These are phyloP conservation scores for Diaphora mendica DNA, from an alignment of 2,888 invertebrate genomes.

Conservation along the genomic window DNA sequence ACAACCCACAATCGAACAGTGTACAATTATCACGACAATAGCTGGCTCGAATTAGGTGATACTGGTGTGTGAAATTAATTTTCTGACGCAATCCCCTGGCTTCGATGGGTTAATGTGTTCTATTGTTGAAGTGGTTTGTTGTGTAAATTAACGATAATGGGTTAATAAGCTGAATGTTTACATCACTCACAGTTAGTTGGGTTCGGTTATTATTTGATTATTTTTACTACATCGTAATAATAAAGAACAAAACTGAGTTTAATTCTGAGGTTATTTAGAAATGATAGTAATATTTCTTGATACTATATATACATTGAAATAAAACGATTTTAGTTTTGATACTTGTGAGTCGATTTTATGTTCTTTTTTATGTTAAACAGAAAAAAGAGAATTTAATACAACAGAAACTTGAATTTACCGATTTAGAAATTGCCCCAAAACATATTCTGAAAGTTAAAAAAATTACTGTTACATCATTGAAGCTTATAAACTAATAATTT, in stretches of 20 bases:
- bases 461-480: background rate
- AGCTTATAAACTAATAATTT: background rate
- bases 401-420: background rate
- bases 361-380: too few relatives aligned
- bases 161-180: slow-evolving; percentile 12
- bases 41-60: slow-evolving; percentile 16
- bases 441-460: too few relatives aligned
- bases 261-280: background rate
- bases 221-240: background rate
- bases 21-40: slow-evolving; percentile 16
- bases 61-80: slow-evolving; percentile 23
- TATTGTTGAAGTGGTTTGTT: slow-evolving; percentile 7
- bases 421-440: too few relatives aligned
- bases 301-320: too few relatives aligned
- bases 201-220: background rate
- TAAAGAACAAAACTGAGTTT: background rate
- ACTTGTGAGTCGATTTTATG: too few relatives aligned
- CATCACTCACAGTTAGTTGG: background rate
- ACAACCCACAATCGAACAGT: background rate
- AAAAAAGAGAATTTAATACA: too few relatives aligned
- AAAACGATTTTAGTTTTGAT: too few relatives aligned
- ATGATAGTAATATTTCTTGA: too few relatives aligned
- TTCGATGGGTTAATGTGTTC: slow-evolving; percentile 12
- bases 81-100: slow-evolving; percentile 12
- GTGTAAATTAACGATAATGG: slow-evolving; percentile 11